A percentile compares a stretch with the other conserved stretches of the same genome.
Conservation (phyloP, 2,113 vertebrate species). For the Toxostoma redivivum region DNA sequence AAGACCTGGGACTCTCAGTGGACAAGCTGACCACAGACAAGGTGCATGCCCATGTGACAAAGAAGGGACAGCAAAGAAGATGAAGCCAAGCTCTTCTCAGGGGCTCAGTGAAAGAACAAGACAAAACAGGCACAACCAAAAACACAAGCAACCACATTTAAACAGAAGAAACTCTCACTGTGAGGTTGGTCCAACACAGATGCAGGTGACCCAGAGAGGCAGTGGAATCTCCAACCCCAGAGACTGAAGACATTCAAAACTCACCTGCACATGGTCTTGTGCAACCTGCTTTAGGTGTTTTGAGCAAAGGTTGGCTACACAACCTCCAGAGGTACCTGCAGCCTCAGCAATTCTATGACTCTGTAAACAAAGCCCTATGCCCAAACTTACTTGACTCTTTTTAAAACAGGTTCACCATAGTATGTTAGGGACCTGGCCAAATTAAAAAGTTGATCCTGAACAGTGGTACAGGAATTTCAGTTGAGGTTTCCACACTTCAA, state of each 20-base stretch:
- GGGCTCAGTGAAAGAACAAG: background rate
- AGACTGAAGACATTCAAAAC: background rate
- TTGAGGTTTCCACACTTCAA: background rate
- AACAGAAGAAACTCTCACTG: background rate
- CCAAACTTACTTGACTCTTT: background rate
- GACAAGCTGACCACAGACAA: background rate
- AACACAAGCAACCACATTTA: background rate
- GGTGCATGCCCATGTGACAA: background rate
- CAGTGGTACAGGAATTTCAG: background rate
- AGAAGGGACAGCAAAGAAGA: background rate
- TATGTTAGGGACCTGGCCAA: background rate
- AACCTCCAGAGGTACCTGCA: background rate
- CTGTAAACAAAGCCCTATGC: background rate
- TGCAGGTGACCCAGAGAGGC: background rate
- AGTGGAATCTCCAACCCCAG: background rate
- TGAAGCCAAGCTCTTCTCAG: background rate
- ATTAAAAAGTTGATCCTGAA: background rate
- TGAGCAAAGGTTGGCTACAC: background rate
- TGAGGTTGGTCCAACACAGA: background rate
- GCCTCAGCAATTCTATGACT: background rate
- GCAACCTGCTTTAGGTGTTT: background rate
- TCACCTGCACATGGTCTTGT: background rate
- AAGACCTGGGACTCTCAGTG: background rate
- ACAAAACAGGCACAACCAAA: background rate
- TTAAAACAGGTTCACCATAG: background rate